Evolutionary conservation across 2,888 invertebrate species (phyloP).

Genomic region (Neoscelio sp.): DNA sequence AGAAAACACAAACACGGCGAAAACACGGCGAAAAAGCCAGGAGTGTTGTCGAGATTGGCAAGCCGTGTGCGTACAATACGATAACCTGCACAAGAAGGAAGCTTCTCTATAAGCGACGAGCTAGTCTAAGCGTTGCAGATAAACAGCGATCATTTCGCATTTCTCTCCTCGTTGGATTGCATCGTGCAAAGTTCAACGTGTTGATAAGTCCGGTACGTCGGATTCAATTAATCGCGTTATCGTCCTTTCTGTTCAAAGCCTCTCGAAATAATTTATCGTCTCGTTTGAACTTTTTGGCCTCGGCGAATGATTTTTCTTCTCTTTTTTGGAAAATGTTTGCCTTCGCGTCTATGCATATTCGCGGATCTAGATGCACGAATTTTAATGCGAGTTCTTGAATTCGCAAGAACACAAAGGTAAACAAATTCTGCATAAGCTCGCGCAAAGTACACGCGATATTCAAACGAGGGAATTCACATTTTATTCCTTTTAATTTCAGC

Average conservation of each 20-base stretch:
- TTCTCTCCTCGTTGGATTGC: slow-evolving; percentile 62
- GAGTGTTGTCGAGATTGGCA: slow-evolving; percentile 44
- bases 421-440: slow-evolving; percentile 20
- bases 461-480: slow-evolving; percentile 30
- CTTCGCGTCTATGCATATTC: slow-evolving; percentile 42
- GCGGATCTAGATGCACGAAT: slow-evolving; percentile 44
- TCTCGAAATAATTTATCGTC: slow-evolving; percentile 23
- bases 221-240: slow-evolving; percentile 64
- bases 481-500: slow-evolving; percentile 19
- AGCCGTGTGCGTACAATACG: slow-evolving; percentile 54
- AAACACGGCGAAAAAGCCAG: slow-evolving; percentile 47
- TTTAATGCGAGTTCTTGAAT: slow-evolving; percentile 45
- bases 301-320: slow-evolving; percentile 12
- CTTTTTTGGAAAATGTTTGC: slow-evolving; percentile 17
- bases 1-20: slow-evolving; percentile 30
- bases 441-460: slow-evolving; percentile 24
- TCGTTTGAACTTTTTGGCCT: slow-evolving; percentile 35
- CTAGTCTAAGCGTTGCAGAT: slow-evolving; percentile 56
- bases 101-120: slow-evolving; percentile 71
- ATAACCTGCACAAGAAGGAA: slow-evolving; percentile 73
- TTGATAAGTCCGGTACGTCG: slow-evolving; percentile 54
- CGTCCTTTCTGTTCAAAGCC: slow-evolving; percentile 31
- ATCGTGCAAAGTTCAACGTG: slow-evolving; percentile 62
- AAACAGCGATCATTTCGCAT: slow-evolving; percentile 64
- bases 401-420: slow-evolving; percentile 42